Evolutionary conservation across 2,888 invertebrate genomes (phyloP).

Genomic region (Nephrotoma appendiculata): DNA sequence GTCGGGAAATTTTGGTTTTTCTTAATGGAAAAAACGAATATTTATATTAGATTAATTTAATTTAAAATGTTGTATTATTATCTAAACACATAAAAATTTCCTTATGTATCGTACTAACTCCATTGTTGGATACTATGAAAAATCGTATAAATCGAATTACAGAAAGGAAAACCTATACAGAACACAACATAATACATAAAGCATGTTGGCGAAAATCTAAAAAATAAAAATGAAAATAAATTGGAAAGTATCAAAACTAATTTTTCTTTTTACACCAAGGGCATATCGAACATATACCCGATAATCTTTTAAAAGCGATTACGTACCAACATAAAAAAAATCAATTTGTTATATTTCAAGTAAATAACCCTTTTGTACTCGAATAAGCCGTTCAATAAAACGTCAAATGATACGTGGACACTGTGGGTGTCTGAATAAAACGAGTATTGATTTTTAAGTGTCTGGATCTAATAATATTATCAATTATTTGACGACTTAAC

Average conservation of each 20-base stretch:
- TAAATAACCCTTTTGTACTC: not conserved
- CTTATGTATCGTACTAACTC: not conserved
- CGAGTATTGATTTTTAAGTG: too few species aligned
- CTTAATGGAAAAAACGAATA: not conserved
- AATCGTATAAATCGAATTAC: not conserved
- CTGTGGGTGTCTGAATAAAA: too few species aligned
- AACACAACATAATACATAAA: not conserved
- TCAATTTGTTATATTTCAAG: not conserved
- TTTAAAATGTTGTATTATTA: not conserved
- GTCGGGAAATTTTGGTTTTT: not conserved
- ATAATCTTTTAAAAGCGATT: not conserved
- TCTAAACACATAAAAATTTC: not conserved
- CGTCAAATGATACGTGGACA: not conserved
- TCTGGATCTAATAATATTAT: too few species aligned
- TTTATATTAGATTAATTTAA: not conserved
- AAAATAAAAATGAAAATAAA: not conserved
- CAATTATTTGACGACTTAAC: too few species aligned
- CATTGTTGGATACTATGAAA: not conserved
- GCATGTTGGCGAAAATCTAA: not conserved
- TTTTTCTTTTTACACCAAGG: not conserved
- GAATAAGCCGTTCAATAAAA: not conserved
- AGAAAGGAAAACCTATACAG: not conserved
- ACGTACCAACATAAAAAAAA: not conserved
- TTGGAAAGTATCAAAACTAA: not conserved
- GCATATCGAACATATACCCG: not conserved